Evolutionary conservation across 2,797 vertebrate species (phyloP).

Genomic region (Chiloscyllium punctatum): DNA sequence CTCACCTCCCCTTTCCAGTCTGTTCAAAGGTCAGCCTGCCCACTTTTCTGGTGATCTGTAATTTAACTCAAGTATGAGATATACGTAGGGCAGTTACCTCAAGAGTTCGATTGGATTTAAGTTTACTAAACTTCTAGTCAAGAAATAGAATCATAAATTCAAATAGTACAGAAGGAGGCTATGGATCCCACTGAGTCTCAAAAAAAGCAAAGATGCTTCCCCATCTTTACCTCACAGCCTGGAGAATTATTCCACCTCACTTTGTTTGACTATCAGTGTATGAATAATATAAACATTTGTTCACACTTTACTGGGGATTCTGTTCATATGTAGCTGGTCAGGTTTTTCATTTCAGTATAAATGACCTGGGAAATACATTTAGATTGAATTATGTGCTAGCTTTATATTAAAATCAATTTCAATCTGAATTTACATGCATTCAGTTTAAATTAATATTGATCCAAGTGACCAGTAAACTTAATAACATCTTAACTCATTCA

Average conservation of each 20-base stretch:
- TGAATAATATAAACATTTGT: background rate
- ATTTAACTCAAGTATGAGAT: background rate
- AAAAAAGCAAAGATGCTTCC: background rate
- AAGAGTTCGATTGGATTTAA: background rate
- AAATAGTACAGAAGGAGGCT: background rate
- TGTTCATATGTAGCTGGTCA: background rate
- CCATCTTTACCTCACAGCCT: background rate
- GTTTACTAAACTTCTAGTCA: background rate
- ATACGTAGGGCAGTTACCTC: background rate
- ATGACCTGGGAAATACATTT: background rate
- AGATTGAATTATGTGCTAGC: background rate
- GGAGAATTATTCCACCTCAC: background rate
- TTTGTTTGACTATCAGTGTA: background rate
- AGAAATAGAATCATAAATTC: background rate
- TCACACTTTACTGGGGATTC: background rate
- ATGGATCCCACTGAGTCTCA: background rate
- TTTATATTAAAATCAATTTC: background rate
- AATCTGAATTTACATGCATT: background rate
- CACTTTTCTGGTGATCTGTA: too few relatives aligned
- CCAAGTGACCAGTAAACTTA: background rate
- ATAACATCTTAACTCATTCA: background rate
- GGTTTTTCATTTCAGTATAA: background rate
- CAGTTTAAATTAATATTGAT: background rate
- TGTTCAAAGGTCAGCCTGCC: background rate
- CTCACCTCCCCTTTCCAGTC: background rate